Evolutionary conservation across 1,140 invertebrate species (phyloP).

Genomic region (Portunus trituberculatus): DNA sequence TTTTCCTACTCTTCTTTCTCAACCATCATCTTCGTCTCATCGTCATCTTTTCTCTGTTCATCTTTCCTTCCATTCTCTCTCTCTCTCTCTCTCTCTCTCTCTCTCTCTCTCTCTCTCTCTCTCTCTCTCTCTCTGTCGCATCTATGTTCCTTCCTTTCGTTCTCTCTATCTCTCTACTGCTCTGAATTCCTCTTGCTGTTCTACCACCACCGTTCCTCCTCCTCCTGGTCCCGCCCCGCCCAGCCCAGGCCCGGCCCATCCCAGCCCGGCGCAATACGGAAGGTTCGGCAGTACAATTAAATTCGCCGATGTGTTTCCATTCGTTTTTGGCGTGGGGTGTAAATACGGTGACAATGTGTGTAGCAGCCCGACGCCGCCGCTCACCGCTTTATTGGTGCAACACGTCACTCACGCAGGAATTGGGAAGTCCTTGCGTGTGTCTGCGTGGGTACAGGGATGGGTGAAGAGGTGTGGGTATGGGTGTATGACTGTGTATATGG

Average conservation of each 20-base stretch:
- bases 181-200: no score
- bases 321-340: background rate
- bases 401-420: background rate
- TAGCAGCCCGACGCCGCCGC: background rate
- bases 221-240: background rate
- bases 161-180: no score
- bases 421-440: no score
- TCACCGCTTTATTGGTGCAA: background rate
- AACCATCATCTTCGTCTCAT: background rate
- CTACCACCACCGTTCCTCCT: background rate
- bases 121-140: no score
- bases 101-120: no score
- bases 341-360: conserved; percentile 7
- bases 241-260: no score
- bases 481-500: no score
- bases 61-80: no score
- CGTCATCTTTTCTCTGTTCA: background rate
- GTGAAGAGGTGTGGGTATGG: no score
- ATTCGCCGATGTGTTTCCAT: conserved; percentile 12
- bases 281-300: background rate
- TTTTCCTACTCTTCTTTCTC: background rate
- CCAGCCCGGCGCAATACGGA: background rate
- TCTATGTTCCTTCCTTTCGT: no score
- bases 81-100: no score
- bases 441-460: no score